phyloP scores from a whole-genome alignment of 2,797 vertebrate species.

The Lacerta agilis region DNA sequence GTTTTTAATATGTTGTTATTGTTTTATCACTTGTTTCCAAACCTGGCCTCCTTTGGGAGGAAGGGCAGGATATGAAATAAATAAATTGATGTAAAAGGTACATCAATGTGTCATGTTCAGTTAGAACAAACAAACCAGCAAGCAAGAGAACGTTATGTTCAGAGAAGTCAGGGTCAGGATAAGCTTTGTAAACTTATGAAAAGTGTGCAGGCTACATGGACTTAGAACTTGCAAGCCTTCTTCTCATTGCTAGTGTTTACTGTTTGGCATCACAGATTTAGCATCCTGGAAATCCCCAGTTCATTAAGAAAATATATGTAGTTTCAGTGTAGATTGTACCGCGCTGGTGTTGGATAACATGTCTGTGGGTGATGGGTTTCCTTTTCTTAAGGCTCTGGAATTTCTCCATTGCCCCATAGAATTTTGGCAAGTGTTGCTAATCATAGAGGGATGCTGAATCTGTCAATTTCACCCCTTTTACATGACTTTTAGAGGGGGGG shows the following conservation, averaged over 20 bases:
- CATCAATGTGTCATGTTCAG: slow-evolving; percentile 26
- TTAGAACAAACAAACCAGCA: slow-evolving; percentile 45
- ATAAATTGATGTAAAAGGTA: not conserved
- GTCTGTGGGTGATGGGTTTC: not conserved
- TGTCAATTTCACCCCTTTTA: not conserved
- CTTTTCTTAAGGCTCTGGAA: not conserved
- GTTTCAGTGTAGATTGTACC: not conserved
- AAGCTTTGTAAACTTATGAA: slow-evolving; percentile 8
- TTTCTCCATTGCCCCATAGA: not conserved
- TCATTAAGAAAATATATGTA: not conserved
- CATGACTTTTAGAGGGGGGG: not conserved
- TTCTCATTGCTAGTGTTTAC: not conserved
- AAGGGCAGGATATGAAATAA: too few relatives aligned
- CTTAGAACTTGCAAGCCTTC: not conserved
- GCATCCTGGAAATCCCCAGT: not conserved
- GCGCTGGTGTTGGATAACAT: not conserved
- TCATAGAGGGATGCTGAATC: not conserved
- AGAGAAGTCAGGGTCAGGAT: slow-evolving; percentile 37
- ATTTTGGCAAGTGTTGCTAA: not conserved
- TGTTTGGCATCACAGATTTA: not conserved
- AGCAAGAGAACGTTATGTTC: slow-evolving; percentile 45
- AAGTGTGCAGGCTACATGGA: not conserved
- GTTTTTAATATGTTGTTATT: too few relatives aligned
- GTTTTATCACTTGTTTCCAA: too few relatives aligned
- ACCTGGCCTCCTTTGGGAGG: too few relatives aligned